These are phyloP conservation scores for Meriones unguiculatus DNA, from an alignment of 2,113 vertebrate genomes.

Conservation along the genomic window DNA sequence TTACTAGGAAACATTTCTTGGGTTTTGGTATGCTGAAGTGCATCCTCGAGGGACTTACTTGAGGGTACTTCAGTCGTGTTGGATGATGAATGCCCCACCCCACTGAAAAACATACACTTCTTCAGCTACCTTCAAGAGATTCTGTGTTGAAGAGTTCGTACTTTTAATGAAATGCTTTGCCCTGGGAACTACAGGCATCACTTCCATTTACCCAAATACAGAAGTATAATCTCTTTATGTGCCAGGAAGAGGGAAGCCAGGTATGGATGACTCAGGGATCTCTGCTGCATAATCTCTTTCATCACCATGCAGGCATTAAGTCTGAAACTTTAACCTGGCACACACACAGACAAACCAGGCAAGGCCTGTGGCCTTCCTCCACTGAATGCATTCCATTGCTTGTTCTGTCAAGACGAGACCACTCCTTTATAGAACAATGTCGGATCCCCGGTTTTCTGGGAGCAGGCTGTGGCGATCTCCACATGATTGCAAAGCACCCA, in stretches of 20 bases:
- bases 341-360: not conserved
- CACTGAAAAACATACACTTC: not conserved
- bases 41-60: not conserved
- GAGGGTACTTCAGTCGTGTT: not conserved
- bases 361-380: not conserved
- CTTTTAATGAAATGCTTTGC: not conserved
- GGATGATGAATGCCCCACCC: not conserved
- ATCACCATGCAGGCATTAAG: not conserved
- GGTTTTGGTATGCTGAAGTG: not conserved
- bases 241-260: not conserved
- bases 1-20: not conserved
- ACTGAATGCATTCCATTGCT: not conserved
- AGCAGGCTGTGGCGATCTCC: not conserved
- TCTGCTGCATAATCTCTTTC: not conserved
- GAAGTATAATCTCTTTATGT: not conserved
- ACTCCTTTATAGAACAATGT: not conserved
- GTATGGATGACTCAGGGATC: not conserved
- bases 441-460: not conserved
- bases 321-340: not conserved
- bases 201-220: not conserved
- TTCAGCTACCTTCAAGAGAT: too few relatives aligned
- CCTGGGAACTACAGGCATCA: not conserved
- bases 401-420: not conserved
- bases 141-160: not conserved
- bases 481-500: not conserved